Conservation (phyloP, 2,888 invertebrate genomes). For the Dysmachus trigonus region DNA sequence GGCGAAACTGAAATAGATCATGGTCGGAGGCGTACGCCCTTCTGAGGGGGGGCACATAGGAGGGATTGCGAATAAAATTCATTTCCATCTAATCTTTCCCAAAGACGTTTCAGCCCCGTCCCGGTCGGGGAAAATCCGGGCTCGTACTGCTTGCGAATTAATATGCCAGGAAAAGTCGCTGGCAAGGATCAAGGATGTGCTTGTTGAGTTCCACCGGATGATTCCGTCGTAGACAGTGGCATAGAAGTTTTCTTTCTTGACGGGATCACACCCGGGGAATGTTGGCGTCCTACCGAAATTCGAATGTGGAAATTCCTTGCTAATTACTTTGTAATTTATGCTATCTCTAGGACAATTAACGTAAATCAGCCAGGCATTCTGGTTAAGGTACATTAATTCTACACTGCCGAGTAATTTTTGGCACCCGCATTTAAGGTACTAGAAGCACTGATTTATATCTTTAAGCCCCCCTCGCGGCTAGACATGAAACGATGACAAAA, state of each 20-base stretch:
- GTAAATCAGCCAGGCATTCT: background rate
- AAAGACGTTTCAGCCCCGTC: background rate
- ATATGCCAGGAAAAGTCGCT: background rate
- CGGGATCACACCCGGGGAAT: background rate
- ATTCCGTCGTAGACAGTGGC: background rate
- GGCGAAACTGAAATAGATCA: background rate
- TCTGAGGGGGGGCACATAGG: too few species aligned
- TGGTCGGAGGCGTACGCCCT: background rate
- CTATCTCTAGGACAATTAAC: constrained; percentile 11
- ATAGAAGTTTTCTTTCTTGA: background rate
- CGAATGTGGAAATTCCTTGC: constrained; percentile 9
- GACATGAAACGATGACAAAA: background rate
- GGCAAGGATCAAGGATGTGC: background rate
- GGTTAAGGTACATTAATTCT: background rate
- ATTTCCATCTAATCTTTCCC: background rate
- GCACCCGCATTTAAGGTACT: background rate
- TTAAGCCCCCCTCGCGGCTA: background rate
- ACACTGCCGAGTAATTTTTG: background rate
- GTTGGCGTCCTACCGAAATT: background rate
- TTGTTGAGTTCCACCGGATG: background rate
- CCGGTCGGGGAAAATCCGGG: background rate
- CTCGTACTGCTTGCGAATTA: background rate
- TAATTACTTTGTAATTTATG: constrained; percentile 32
- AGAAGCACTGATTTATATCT: background rate
- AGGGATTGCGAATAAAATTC: background rate